These are phyloP conservation scores for Hemicordylus capensis DNA, from an alignment of 2,113 vertebrate genomes.

Conservation along the genomic window DNA sequence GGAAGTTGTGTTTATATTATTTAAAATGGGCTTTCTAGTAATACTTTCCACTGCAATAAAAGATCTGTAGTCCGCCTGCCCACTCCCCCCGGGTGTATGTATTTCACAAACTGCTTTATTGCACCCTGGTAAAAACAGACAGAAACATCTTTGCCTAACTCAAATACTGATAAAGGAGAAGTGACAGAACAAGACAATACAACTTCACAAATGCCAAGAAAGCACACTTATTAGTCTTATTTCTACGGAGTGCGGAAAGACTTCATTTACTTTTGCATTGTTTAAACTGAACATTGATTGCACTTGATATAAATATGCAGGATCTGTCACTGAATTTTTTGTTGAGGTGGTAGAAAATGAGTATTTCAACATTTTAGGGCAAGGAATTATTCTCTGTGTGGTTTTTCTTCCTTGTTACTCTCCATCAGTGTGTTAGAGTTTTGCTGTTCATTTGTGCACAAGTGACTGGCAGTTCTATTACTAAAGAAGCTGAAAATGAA, in stretches of 20 bases:
- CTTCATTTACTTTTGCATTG: slow-evolving; percentile 51
- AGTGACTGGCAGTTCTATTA: slow-evolving; percentile 56
- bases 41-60: neutral
- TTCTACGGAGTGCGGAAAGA: neutral
- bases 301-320: neutral
- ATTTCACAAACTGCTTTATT: slow-evolving; percentile 21
- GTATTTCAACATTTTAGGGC: slow-evolving; percentile 42
- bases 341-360: slow-evolving; percentile 39
- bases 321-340: slow-evolving; percentile 31
- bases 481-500: slow-evolving; percentile 71
- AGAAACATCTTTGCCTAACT: slow-evolving; percentile 19
- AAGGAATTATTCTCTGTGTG: slow-evolving; percentile 53
- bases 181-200: slow-evolving; percentile 38
- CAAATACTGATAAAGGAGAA: slow-evolving; percentile 44
- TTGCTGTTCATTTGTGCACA: slow-evolving; percentile 51
- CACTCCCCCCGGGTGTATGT: neutral
- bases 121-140: slow-evolving; percentile 38
- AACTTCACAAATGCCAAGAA: slow-evolving; percentile 21
- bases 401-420: slow-evolving; percentile 31
- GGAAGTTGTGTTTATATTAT: neutral
- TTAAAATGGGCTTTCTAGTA: neutral
- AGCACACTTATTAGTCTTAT: slow-evolving; percentile 34
- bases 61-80: neutral
- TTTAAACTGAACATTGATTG: slow-evolving; percentile 38
- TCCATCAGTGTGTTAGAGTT: slow-evolving; percentile 32